Base-by-base conservation (phyloP, 1,140 invertebrate species). In the Drosophila lacertosa region DNA sequence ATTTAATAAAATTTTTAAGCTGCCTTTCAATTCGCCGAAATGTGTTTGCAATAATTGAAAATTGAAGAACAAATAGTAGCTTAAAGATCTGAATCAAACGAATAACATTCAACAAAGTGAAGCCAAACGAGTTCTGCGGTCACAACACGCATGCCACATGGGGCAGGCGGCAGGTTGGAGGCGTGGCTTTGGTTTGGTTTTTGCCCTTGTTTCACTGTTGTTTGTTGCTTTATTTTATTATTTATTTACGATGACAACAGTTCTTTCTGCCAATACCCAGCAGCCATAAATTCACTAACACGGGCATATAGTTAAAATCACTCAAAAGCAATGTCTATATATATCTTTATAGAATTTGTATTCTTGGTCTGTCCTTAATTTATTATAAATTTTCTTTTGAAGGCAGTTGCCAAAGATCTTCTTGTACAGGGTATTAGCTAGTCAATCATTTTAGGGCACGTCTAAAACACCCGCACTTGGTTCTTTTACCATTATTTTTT, bases 191-290 rank as follows among this genome's bases (percentile, higher is more conserved):
- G 47, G 11, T 29, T 15, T 50, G 18, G 6, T n/a, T 20, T 35
- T 62, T 37, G 45, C 35, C 24, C 10, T 35, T 50, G 45, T 16
- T 48, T 15, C 29, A 22, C 22, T 20, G 6, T 39, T 50, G 26
- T 67, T 39, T 50, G 26, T 67, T 45, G 20, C 45, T 67, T 50
- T 39, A 47, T 78, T 81, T 78, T 64, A 74, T 82, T 77, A 66
- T 68, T 62, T 64, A 53, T 74, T 74, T 71, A 71, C 70, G 79
- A 82, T 67, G 79, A 75, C 74, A 83, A 78, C 80, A 63, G 50
- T 68, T 76, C 9, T 9, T 29, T 29, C 2, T n/a, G n/a, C n/a
- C 26, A 29, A 29, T 48, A 7, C 45, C 45, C 45, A 29, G 45
- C 29, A 5, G 9, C 1, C 13, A 16, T 2, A n/a, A 13, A 15